Evolutionary conservation across 2,797 vertebrate genomes (phyloP), one percentile per base, ranked within the genome.

Genomic region (Huso huso): DNA sequence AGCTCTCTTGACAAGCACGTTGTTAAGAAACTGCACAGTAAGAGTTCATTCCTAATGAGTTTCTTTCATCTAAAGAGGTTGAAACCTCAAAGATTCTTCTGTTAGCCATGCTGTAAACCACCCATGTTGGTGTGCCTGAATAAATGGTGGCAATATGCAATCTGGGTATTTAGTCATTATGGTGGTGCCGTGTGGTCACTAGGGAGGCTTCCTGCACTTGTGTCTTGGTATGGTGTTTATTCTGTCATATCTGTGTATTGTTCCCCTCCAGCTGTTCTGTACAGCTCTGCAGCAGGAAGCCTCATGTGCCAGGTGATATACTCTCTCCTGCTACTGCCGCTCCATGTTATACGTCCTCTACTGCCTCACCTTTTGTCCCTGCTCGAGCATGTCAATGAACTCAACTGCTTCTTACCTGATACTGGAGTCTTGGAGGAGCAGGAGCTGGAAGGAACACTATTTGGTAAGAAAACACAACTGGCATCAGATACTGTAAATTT

Each of bases 281-380:
- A 86, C 74, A 83, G 83, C 75, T 92, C 90, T 1, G 83, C 89
- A 61, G 86, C 89, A 59, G 90, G 90, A 71, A 89, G 83, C 72
- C 77, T 92, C 63, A 81, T 92, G 71, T 90, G 89, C 75, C 90
- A 92, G 78, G 80, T 91, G 57, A 83, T 90, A 69, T 90, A 91
- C 72, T 90, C 90, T 49, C 70, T 92, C 72, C 81, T 92, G 69
- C 81, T 92, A 77, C 74, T 92, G 73, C 86, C 90, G 10, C 81
- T 91, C 75, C 75, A 68, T 52, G 80, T 80, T 1, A 81, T 91
- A 65, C 87, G 85, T 15, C 89, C 90, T 8, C 81, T 92, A 52
- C 83, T 91, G 50, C 82, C 81, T 70, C 86, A 89, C 75, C 80
- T 92, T 71, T 72, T 91, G 64, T 73, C 76, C 63, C 78, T 92